Conservation (phyloP, 2,888 invertebrate species). For the Caenorhabditis panamensis region DNA sequence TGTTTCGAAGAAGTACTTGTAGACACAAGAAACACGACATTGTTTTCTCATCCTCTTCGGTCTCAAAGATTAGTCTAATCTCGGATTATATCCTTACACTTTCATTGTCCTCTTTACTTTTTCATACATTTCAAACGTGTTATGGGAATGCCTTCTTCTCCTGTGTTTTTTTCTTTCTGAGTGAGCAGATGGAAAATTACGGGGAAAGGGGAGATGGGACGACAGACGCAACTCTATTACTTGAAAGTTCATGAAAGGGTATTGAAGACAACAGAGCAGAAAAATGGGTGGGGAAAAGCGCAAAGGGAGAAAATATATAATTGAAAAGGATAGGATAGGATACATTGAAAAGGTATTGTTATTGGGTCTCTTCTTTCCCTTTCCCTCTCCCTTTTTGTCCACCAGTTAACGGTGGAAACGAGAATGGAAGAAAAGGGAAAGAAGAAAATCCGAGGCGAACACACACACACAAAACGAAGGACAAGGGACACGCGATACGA, state of each 20-base stretch:
- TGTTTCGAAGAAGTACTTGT: neutral
- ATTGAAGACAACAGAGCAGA: slow-evolving; percentile 3
- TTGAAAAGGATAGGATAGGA: too few relatives aligned
- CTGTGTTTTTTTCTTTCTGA: neutral
- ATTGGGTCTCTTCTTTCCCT: slow-evolving; percentile 33
- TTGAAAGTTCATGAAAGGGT: slow-evolving; percentile 29
- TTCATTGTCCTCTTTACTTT: slow-evolving; percentile 14
- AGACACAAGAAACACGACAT: slow-evolving; percentile 14
- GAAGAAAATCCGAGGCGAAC: slow-evolving; percentile 8
- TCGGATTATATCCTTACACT: slow-evolving; percentile 45
- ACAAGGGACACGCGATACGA: slow-evolving; percentile 5
- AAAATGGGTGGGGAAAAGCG: slow-evolving; percentile 22
- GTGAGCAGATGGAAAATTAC: neutral
- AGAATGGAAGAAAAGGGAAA: slow-evolving; percentile 21
- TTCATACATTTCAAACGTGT: neutral
- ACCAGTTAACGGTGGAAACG: neutral
- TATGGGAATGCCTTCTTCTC: too few relatives aligned
- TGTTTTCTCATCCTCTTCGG: slow-evolving; percentile 11
- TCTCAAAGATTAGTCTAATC: slow-evolving; percentile 44
- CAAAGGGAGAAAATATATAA: slow-evolving; percentile 28
- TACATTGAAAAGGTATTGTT: slow-evolving; percentile 57
- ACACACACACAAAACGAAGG: neutral
- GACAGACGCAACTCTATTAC: slow-evolving; percentile 35
- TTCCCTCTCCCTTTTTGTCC: neutral
- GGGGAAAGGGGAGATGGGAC: neutral